Percentiles rank a stretch among this genome's conserved stretches.
phyloP scores from a whole-genome alignment of 1,140 invertebrate species.

The Archegozetes longisetosus region DNA sequence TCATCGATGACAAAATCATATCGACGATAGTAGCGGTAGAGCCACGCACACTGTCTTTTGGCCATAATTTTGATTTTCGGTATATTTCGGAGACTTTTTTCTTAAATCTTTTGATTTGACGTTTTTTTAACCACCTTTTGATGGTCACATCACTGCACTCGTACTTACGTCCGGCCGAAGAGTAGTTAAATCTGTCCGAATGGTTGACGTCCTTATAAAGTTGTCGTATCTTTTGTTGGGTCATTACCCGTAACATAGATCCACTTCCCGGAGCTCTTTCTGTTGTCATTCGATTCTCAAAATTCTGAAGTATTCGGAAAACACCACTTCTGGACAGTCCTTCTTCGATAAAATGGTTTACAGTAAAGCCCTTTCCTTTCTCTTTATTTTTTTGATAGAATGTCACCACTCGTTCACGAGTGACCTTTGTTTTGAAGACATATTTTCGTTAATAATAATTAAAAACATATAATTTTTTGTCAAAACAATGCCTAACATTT shows the following conservation, averaged over 20 bases:
- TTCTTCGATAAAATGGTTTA: neutral
- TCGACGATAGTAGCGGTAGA: neutral
- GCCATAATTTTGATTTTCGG: neutral
- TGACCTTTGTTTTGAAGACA: neutral
- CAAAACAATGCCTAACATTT: no score
- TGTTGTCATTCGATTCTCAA: neutral
- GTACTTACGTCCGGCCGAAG: neutral
- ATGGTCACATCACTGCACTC: neutral
- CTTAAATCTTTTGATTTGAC: neutral
- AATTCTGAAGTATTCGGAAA: neutral
- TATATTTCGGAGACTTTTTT: neutral
- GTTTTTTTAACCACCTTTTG: neutral
- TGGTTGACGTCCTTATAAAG: neutral
- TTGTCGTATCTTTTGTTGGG: neutral
- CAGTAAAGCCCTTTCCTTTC: neutral
- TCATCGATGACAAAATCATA: conserved; percentile 7
- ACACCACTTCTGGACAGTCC: neutral
- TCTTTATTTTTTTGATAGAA: neutral
- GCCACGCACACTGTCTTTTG: neutral
- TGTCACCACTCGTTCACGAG: neutral
- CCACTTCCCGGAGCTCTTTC: neutral
- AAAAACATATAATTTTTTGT: no score
- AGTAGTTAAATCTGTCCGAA: neutral
- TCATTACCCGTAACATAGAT: neutral
- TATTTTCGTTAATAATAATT: neutral